Evolutionary conservation across 2,888 invertebrate species (phyloP), one percentile per base, ranked within the genome.

Genomic region (Piscicola geometra): DNA sequence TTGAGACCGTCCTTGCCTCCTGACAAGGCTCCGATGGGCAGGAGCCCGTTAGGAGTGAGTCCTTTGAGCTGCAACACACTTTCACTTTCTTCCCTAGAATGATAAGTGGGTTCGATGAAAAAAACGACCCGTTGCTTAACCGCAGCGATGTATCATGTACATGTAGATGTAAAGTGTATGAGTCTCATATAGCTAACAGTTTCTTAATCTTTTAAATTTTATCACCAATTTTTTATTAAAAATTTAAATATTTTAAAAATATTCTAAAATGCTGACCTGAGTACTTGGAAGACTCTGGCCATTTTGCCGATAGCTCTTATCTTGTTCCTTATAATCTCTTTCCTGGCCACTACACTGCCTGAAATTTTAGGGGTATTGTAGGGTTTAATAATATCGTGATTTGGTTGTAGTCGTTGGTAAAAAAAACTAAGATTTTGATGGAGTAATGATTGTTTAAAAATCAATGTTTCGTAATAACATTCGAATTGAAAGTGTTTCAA

Each of bases 221-320:
- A n/a, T n/a, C n/a, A n/a, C n/a, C n/a, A n/a, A n/a, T n/a, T n/a
- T n/a, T n/a, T n/a, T n/a, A n/a, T n/a, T n/a, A n/a, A n/a, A n/a
- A n/a, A n/a, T n/a, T n/a, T n/a, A n/a, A n/a, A n/a, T n/a, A n/a
- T n/a, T n/a, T n/a, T n/a, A n/a, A n/a, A n/a, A n/a, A n/a, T n/a
- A n/a, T n/a, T n/a, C n/a, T n/a, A n/a, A n/a, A n/a, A n/a, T n/a
- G 32, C 68, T 25, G 86, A 93, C 93, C 94, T 93, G 84, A 99
- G 89, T 67, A 99, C 96, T 83, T 97, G 96, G 90, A 99, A 99
- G 83, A 99, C 98, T 85, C 99, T 90, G 79, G 99, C 99, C 99
- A 99, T 99, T 88, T 99, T 99, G 81, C 99, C 99, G 87, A 99
- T 99, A 81, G 99, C 99, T 86, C 99, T 90, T 86, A 99, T 99